A percentile compares a stretch with the other conserved stretches of the same genome.
These are phyloP conservation scores for Rhopilema esculentum DNA, from an alignment of 30 jellyfish, hydroid and myxozoan species.

Conservation along the genomic window DNA sequence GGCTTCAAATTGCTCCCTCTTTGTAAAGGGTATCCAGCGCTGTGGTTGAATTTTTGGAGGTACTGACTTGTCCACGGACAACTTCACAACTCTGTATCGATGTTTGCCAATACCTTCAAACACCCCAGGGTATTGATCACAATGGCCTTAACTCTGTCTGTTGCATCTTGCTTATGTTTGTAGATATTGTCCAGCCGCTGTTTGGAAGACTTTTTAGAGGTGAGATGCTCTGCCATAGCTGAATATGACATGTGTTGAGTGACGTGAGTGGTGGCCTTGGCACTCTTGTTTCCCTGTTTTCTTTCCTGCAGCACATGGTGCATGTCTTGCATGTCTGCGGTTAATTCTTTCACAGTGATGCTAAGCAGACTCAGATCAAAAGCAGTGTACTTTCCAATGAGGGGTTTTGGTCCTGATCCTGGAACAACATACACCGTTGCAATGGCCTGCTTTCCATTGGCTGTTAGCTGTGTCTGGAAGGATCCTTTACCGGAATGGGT, in stretches of 20 bases:
- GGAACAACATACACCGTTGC: constrained; percentile 12
- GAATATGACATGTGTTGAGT: constrained; percentile 17
- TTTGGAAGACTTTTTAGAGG: constrained; percentile 31
- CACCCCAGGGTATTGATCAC: constrained; percentile 49
- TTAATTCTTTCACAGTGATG: constrained; percentile 31
- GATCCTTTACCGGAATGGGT: constrained; percentile 43
- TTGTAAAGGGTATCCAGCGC: constrained; percentile 38
- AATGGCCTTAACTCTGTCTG: neutral
- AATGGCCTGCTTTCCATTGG: constrained; percentile 41
- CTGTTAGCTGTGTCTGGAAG: constrained; percentile 57
- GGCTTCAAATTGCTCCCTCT: constrained; percentile 33
- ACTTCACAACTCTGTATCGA: constrained; percentile 30
- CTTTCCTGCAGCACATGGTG: constrained; percentile 16
- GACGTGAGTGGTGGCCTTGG: constrained; percentile 18
- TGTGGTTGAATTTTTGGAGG: constrained; percentile 62
- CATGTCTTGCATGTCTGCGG: constrained; percentile 15
- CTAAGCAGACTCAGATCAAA: constrained; percentile 19
- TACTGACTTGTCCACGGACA: constrained; percentile 43
- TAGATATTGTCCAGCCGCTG: constrained; percentile 15
- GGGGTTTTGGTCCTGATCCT: constrained; percentile 25
- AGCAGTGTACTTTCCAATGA: constrained; percentile 44
- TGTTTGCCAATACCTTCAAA: constrained; percentile 58
- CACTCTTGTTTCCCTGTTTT: constrained; percentile 22
- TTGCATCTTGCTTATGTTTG: neutral
- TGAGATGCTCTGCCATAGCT: constrained; percentile 38